Conservation (phyloP, 2,113 vertebrate species). For the Oriolus oriolus region DNA sequence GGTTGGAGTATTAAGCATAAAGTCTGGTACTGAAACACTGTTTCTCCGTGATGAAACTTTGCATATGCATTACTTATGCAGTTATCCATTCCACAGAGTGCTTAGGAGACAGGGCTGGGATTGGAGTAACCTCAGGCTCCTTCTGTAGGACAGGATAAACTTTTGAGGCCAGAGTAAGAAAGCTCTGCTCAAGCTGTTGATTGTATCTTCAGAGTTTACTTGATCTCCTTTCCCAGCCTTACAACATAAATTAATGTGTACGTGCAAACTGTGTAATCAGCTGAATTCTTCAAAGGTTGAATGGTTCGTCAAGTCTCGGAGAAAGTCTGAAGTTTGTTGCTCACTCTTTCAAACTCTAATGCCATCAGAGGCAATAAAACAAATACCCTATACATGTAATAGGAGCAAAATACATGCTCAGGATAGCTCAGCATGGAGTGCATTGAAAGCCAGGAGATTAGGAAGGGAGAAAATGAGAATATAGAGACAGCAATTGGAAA, state of each 20-base stretch:
- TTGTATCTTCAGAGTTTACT: not conserved
- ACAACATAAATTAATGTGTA: not conserved
- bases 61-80: not conserved
- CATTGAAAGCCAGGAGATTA: not conserved
- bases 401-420: not conserved
- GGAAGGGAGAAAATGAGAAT: not conserved
- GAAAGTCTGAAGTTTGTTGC: not conserved
- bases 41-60: not conserved
- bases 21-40: not conserved
- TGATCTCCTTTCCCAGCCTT: not conserved
- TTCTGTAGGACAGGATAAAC: not conserved
- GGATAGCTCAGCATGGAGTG: not conserved
- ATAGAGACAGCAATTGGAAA: not conserved
- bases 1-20: not conserved
- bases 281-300: not conserved
- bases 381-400: not conserved
- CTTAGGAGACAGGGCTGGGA: not conserved
- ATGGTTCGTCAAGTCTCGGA: not conserved
- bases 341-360: not conserved
- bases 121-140: not conserved
- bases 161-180: not conserved
- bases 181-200: not conserved
- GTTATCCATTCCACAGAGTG: not conserved
- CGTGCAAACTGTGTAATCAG: not conserved
- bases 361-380: not conserved